phyloP scores from a whole-genome alignment of 2,888 invertebrate species.

The Drosophila mettleri region DNA sequence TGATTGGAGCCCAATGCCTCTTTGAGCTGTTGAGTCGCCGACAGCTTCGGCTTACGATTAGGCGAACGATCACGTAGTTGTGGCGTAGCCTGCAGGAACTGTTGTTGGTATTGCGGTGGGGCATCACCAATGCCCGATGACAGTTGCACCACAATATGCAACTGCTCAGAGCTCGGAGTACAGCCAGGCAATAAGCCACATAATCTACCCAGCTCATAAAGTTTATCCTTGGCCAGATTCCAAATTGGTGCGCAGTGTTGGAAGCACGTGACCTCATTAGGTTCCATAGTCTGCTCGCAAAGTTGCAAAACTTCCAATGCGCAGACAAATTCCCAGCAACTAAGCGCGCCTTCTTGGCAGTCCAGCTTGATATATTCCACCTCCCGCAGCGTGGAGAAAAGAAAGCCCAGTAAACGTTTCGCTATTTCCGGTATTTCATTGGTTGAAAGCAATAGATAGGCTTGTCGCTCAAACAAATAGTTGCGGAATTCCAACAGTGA shows the following conservation, averaged over 20 bases:
- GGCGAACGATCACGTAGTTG: slow-evolving; percentile 86
- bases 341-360: slow-evolving; percentile 92
- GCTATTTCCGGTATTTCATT: slow-evolving; percentile 89
- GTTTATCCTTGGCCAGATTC: slow-evolving; percentile 94
- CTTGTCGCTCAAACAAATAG: slow-evolving; percentile 96
- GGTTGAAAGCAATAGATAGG: slow-evolving; percentile 89
- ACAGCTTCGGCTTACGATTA: slow-evolving; percentile 84
- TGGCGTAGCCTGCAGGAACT: slow-evolving; percentile 81
- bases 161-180: slow-evolving; percentile 92
- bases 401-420: slow-evolving; percentile 93
- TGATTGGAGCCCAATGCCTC: slow-evolving; percentile 95
- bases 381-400: slow-evolving; percentile 95
- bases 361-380: slow-evolving; percentile 92
- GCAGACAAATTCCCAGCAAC: slow-evolving; percentile 97
- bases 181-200: slow-evolving; percentile 95
- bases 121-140: slow-evolving; percentile 96
- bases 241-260: slow-evolving; percentile 93
- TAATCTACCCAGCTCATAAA: slow-evolving; percentile 91
- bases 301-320: slow-evolving; percentile 94
- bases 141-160: slow-evolving; percentile 95
- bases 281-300: slow-evolving; percentile 89
- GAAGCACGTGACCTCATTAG: slow-evolving; percentile 90
- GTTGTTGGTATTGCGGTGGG: slow-evolving; percentile 82
- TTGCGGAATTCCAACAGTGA: slow-evolving; percentile 95
- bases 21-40: slow-evolving; percentile 92